phyloP scores from a whole-genome alignment of 35 echinoderm and acorn worm genomes.

The Ophioderma brevispina region DNA sequence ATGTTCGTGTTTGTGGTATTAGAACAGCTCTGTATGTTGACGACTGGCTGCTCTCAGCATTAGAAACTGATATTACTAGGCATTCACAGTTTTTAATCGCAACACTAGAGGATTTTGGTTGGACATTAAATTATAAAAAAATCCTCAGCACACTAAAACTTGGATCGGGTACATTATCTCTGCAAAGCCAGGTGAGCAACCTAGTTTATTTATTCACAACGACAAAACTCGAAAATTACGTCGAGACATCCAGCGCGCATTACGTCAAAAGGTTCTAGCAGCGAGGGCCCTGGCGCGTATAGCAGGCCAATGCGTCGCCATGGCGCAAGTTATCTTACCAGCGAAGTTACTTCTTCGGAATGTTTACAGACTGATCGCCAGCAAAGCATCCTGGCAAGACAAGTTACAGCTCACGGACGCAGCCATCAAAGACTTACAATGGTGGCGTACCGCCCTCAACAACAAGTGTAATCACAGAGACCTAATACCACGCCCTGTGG shows the following conservation, averaged over 20 bases:
- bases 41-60: not conserved
- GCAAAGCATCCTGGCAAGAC: not conserved
- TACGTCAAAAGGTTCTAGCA: not conserved
- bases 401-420: not conserved
- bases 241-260: not conserved
- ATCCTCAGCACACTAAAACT: not conserved
- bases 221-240: not conserved
- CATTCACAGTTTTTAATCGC: not conserved
- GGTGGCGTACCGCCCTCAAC: not conserved
- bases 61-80: not conserved
- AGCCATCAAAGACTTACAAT: not conserved
- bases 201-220: not conserved
- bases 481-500: not conserved
- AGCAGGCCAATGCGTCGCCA: not conserved
- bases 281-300: not conserved
- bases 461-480: not conserved
- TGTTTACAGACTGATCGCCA: not conserved
- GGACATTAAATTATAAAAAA: not conserved
- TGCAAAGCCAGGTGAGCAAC: not conserved
- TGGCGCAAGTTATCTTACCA: not conserved
- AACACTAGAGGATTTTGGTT: not conserved
- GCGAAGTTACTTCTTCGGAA: not conserved
- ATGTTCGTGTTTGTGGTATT: not conserved
- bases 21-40: conserved; percentile 30
- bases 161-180: not conserved